Conservation (phyloP, 2,797 vertebrate species). For the Anomalospiza imberbis region DNA sequence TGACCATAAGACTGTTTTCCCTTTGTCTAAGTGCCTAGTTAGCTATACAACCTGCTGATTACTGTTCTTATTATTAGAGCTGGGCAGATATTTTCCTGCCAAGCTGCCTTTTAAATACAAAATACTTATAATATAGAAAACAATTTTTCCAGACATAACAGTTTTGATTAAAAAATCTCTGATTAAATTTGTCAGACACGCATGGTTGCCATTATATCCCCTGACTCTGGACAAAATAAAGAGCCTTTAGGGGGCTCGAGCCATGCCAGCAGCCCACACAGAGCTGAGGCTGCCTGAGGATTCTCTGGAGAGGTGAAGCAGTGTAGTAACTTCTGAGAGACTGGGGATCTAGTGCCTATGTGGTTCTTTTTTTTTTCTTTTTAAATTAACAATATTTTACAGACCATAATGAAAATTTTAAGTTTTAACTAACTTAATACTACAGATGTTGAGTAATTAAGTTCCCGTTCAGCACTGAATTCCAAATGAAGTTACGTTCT, state of each 20-base stretch:
- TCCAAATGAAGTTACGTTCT: neutral
- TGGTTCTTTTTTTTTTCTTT: neutral
- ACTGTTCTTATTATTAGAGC: neutral
- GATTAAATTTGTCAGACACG: neutral
- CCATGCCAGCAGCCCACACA: neutral
- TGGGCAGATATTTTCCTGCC: neutral
- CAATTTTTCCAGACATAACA: neutral
- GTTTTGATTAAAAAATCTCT: neutral
- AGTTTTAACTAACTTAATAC: neutral
- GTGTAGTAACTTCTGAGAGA: neutral
- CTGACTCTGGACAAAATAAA: neutral
- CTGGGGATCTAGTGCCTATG: neutral
- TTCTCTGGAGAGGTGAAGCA: neutral
- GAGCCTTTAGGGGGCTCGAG: neutral
- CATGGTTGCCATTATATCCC: neutral
- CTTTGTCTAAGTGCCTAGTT: neutral
- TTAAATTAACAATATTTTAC: neutral
- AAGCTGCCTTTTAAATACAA: neutral
- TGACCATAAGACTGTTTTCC: neutral
- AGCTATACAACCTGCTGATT: neutral
- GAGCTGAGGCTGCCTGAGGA: neutral
- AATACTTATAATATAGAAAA: neutral
- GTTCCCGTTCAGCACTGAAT: neutral
- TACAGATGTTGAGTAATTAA: neutral
- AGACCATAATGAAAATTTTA: neutral